Conservation (phyloP, 2,888 invertebrate species). For the Augiades crinisus region DNA sequence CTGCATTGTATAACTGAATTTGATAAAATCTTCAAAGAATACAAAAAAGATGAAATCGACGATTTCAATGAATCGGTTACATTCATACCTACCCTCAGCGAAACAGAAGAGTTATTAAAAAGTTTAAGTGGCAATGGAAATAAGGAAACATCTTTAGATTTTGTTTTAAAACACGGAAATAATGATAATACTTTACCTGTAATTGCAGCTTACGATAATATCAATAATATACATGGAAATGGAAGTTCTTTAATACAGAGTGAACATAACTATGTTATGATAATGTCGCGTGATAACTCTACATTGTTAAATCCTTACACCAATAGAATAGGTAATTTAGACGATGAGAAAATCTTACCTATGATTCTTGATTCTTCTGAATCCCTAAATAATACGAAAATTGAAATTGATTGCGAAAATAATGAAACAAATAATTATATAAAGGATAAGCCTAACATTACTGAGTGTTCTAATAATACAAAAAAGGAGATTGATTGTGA, state of each 20-base stretch:
- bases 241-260: not conserved
- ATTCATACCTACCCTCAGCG: not conserved
- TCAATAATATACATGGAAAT: not conserved
- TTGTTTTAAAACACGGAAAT: not conserved
- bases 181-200: not conserved
- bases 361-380: too few species aligned
- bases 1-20: conserved; percentile 14
- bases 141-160: not conserved
- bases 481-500: not conserved
- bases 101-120: conserved; percentile 4
- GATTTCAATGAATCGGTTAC: not conserved
- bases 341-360: too few species aligned
- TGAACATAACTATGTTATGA: not conserved
- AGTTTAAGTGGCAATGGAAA: not conserved
- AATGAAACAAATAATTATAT: too few species aligned
- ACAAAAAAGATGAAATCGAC: not conserved
- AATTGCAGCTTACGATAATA: not conserved
- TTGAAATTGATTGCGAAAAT: not conserved
- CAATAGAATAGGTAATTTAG: too few species aligned
- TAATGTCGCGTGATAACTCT: not conserved
- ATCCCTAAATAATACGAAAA: not conserved
- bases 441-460: too few species aligned
- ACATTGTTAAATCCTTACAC: not conserved
- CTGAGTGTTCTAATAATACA: not conserved
- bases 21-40: not conserved